Evolutionary conservation across 1,140 invertebrate genomes (phyloP).

Genomic region (Papilio aristodemus): DNA sequence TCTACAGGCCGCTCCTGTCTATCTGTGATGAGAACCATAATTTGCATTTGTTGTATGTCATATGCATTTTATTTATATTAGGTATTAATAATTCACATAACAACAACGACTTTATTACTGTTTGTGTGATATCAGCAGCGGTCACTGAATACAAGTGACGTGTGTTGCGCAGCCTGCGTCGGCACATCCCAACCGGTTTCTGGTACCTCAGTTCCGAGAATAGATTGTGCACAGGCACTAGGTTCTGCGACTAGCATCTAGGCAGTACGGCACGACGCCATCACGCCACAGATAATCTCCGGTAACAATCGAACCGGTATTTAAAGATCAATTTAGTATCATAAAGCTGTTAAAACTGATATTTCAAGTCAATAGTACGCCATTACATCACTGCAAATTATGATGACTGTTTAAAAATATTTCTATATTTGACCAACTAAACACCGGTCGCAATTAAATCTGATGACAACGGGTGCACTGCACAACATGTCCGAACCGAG

Average conservation of each 20-base stretch:
- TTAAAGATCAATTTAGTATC: background rate
- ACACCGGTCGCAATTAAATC: too few relatives aligned
- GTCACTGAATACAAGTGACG: background rate
- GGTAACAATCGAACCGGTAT: background rate
- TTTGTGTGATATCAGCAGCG: background rate
- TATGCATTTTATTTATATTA: background rate
- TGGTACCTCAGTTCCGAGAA: constrained; percentile 10
- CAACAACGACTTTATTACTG: background rate
- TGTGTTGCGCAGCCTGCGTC: background rate
- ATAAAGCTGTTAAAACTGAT: background rate
- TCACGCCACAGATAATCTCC: too few relatives aligned
- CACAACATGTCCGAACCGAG: too few relatives aligned
- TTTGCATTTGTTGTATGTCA: background rate
- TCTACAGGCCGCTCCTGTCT: background rate
- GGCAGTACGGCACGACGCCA: too few relatives aligned
- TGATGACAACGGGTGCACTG: too few relatives aligned
- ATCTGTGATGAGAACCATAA: background rate
- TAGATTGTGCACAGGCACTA: constrained; percentile 4
- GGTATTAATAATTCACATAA: background rate
- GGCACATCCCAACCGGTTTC: constrained; percentile 10
- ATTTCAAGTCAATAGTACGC: background rate
- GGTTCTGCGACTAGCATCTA: background rate
- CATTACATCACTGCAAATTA: too few relatives aligned
- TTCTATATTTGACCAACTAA: too few relatives aligned
- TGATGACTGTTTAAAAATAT: too few relatives aligned